These are phyloP conservation scores for Dromius quadrimaculatus DNA, from an alignment of 2,888 invertebrate species.

Conservation along the genomic window DNA sequence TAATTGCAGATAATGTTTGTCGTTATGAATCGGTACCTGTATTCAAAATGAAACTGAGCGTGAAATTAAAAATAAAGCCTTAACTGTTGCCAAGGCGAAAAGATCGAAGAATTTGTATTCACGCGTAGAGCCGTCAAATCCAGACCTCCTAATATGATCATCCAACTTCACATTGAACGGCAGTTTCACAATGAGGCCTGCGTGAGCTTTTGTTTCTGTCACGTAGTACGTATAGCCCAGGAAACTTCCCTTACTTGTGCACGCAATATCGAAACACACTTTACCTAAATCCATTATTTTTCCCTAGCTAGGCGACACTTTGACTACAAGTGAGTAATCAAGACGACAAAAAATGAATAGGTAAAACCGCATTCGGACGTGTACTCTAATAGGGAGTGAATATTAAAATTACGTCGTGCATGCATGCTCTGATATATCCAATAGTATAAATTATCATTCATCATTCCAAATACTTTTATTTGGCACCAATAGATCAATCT, in stretches of 20 bases:
- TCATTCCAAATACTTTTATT: too few species aligned
- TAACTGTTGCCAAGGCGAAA: slow-evolving; percentile 40
- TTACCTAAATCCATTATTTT: slow-evolving; percentile 45
- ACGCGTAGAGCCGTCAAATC: not conserved
- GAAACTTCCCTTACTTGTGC: slow-evolving; percentile 39
- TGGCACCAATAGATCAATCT: too few species aligned
- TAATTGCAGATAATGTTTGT: slow-evolving; percentile 28
- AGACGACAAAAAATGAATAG: slow-evolving; percentile 26
- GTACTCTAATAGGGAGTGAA: slow-evolving; percentile 12
- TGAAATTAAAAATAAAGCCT: slow-evolving; percentile 45
- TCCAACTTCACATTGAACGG: slow-evolving; percentile 43
- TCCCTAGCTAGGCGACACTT: slow-evolving; percentile 28
- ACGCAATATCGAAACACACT: slow-evolving; percentile 45
- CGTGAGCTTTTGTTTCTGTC: slow-evolving; percentile 45
- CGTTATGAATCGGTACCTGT: slow-evolving; percentile 13
- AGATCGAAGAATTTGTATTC: slow-evolving; percentile 36
- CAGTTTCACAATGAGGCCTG: slow-evolving; percentile 30
- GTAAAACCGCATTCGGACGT: slow-evolving; percentile 15
- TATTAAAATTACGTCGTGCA: slow-evolving; percentile 5
- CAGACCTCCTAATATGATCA: slow-evolving; percentile 38
- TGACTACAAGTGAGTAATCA: slow-evolving; percentile 37
- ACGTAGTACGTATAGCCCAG: slow-evolving; percentile 24
- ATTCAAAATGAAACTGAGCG: slow-evolving; percentile 31
- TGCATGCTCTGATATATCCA: too few species aligned
- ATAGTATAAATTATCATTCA: too few species aligned